Percentiles rank a stretch among this genome's conserved stretches.
phyloP scores from a whole-genome alignment of 2,113 vertebrate genomes.

The Thalassarche chlororhynchos region DNA sequence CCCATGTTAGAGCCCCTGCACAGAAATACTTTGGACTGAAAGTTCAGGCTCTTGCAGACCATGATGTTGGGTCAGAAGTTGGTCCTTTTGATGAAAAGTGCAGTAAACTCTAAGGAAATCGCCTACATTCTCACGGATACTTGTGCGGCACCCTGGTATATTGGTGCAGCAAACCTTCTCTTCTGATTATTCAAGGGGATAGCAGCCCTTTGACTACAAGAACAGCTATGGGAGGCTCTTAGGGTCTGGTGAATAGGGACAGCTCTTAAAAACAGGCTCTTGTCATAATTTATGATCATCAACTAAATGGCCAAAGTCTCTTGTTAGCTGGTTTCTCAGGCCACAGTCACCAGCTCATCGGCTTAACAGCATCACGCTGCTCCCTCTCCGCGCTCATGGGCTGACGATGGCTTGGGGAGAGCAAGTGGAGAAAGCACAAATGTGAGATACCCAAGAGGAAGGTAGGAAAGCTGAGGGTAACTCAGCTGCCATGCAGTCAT shows the following conservation, averaged over 20 bases:
- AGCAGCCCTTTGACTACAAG: background rate
- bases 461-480: background rate
- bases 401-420: background rate
- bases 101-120: background rate
- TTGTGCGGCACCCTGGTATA: background rate
- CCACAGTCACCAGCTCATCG: background rate
- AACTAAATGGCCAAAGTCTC: background rate
- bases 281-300: background rate
- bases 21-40: too few relatives aligned
- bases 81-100: background rate
- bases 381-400: background rate
- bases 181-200: background rate
- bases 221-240: background rate
- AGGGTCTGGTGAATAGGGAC: too few relatives aligned
- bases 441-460: background rate
- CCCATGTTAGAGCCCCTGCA: background rate
- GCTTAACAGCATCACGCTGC: too few relatives aligned
- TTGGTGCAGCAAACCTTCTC: too few relatives aligned
- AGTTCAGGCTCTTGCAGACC: background rate
- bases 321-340: background rate
- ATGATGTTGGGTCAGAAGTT: background rate
- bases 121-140: background rate
- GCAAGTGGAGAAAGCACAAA: background rate
- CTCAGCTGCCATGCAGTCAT: accelerated
- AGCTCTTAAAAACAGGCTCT: background rate